Conservation (phyloP, 1,140 invertebrate species). For the Coboldia fuscipes region DNA sequence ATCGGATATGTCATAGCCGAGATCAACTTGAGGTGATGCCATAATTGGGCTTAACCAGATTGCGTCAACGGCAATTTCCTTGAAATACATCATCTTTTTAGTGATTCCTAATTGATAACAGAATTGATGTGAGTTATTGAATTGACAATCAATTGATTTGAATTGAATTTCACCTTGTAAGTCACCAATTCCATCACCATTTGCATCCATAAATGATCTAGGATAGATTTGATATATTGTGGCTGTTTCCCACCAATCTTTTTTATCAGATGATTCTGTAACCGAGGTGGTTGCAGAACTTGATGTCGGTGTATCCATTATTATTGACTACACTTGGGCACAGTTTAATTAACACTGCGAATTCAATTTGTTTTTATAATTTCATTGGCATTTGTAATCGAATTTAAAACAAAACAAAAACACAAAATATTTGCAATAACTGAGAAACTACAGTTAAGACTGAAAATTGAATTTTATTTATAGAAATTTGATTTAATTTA, state of each 20-base stretch:
- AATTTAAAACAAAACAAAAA: too few relatives aligned
- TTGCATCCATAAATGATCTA: conserved; percentile 38
- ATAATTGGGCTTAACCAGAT: conserved; percentile 45
- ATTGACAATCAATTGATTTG: conserved; percentile 26
- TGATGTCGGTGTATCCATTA: too few relatives aligned
- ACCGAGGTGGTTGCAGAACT: too few relatives aligned
- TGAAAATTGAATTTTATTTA: too few relatives aligned
- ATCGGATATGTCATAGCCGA: conserved; percentile 46
- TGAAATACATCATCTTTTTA: conserved; percentile 20
- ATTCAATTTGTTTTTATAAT: too few relatives aligned
- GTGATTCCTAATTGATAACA: conserved; percentile 16
- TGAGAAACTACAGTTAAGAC: too few relatives aligned
- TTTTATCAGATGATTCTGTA: too few relatives aligned
- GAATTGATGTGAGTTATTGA: not conserved
- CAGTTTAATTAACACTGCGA: too few relatives aligned
- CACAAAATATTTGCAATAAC: too few relatives aligned
- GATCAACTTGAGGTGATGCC: conserved; percentile 34
- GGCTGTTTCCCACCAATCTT: conserved; percentile 38
- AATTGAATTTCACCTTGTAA: conserved; percentile 26
- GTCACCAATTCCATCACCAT: conserved; percentile 31
- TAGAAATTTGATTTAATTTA: too few relatives aligned
- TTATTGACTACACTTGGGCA: too few relatives aligned
- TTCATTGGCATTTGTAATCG: too few relatives aligned
- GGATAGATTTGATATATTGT: conserved; percentile 44
- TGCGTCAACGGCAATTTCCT: conserved; percentile 23